phyloP scores from a whole-genome alignment of 2,797 vertebrate genomes.

The Erpetoichthys calabaricus region DNA sequence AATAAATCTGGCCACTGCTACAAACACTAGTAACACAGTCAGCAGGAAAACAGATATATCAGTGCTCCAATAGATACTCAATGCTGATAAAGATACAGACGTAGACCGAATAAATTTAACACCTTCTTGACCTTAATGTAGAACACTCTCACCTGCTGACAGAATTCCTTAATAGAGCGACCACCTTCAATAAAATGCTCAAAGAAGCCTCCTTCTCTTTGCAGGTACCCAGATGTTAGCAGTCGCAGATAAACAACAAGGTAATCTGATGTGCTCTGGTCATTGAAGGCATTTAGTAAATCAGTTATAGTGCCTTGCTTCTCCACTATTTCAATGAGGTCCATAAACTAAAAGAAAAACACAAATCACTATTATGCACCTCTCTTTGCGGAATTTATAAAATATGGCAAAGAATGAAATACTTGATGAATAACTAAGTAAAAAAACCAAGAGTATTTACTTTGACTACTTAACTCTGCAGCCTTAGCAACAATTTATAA shows the following conservation, averaged over 20 bases:
- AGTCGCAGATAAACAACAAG: slow-evolving; percentile 87
- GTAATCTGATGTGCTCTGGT: slow-evolving; percentile 86
- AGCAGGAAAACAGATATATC: too few species aligned
- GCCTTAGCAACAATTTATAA: too few species aligned
- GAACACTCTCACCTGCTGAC: slow-evolving; percentile 60
- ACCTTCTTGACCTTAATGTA: too few species aligned
- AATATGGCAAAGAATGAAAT: too few species aligned
- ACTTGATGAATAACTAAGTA: too few species aligned
- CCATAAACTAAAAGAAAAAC: slow-evolving; percentile 67
- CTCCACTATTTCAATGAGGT: slow-evolving; percentile 82
- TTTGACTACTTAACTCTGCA: too few species aligned
- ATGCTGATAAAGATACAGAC: too few species aligned
- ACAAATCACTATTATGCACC: neutral
- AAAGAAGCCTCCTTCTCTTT: slow-evolving; percentile 63
- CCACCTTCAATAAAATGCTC: slow-evolving; percentile 92
- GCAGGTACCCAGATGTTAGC: slow-evolving; percentile 84
- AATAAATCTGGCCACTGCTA: too few species aligned
- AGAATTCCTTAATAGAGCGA: slow-evolving; percentile 88
- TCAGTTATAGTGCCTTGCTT: slow-evolving; percentile 68
- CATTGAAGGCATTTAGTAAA: slow-evolving; percentile 76
- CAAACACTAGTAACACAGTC: too few species aligned
- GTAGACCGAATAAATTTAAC: too few species aligned
- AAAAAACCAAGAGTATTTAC: too few species aligned
- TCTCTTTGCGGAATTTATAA: neutral
- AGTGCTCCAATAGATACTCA: too few species aligned